Percentiles rank a stretch among this genome's conserved stretches.
These are phyloP conservation scores for Caprella mutica DNA, from an alignment of 2,888 invertebrate species.

Conservation along the genomic window DNA sequence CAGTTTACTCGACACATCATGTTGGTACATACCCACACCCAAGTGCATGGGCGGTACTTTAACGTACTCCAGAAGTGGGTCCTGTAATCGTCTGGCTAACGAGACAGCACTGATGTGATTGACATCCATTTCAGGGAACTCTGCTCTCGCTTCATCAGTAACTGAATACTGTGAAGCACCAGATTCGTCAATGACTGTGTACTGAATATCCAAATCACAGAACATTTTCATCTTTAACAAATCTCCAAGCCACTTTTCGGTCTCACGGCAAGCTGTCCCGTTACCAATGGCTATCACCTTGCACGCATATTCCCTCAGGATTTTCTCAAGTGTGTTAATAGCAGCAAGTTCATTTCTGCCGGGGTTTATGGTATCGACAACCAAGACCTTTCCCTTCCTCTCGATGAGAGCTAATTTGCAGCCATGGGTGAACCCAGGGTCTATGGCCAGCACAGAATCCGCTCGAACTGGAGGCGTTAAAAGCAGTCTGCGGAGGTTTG, in stretches of 20 bases:
- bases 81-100: slow-evolving; percentile 75
- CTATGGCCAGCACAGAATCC: slow-evolving; percentile 66
- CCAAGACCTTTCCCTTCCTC: slow-evolving; percentile 56
- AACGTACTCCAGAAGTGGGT: slow-evolving; percentile 80
- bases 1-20: slow-evolving; percentile 70
- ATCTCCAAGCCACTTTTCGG: slow-evolving; percentile 59
- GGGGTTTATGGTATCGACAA: slow-evolving; percentile 58
- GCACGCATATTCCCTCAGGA: slow-evolving; percentile 47
- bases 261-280: slow-evolving; percentile 79
- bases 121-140: slow-evolving; percentile 71
- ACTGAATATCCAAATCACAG: slow-evolving; percentile 46
- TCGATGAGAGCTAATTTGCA: slow-evolving; percentile 78
- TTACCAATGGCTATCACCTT: slow-evolving; percentile 78
- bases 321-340: slow-evolving; percentile 31
- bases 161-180: slow-evolving; percentile 90
- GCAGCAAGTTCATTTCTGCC: background rate
- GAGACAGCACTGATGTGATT: slow-evolving; percentile 63
- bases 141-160: slow-evolving; percentile 65
- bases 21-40: slow-evolving; percentile 92
- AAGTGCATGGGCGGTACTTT: slow-evolving; percentile 50
- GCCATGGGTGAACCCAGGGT: slow-evolving; percentile 74
- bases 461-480: slow-evolving; percentile 69
- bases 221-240: slow-evolving; percentile 50
- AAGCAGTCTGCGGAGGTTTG: slow-evolving; percentile 70
- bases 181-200: slow-evolving; percentile 75